Evolutionary conservation across 2,797 vertebrate genomes (phyloP), one percentile per base, ranked within the genome.

Genomic region (Austrolebias charrua): DNA sequence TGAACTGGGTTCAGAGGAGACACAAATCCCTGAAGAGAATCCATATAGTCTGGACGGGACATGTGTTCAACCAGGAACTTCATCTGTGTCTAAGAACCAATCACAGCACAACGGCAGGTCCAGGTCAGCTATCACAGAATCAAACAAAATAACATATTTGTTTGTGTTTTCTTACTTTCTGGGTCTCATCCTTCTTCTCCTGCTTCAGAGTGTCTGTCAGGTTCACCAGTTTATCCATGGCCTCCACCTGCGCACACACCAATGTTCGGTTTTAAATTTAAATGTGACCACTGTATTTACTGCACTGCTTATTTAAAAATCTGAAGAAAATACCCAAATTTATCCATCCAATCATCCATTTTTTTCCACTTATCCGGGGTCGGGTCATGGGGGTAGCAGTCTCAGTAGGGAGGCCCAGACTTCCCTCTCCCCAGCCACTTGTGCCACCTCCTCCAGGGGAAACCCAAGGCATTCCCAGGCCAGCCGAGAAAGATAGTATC

Each of bases 141-240:
- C 2, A 45, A 18, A 53, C 28, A 8, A n/a, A 14, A 31, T 33
- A 29, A 6, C 2, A n/a, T 33, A n/a, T 5, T 6, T 1, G 19
- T 5, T 20, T 44, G 31, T 49, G 38, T 55, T 49, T 50, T 68
- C 47, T 0, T 82, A 90, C 91, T 73, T 92, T 92, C 71, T 92
- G 91, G 0, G 92, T 93, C 75, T 94, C 93, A 0, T 94, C 93
- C 44, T 93, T 93, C 79, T 93, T 94, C 80, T 94, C 93, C 51
- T 93, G 93, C 69, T 93, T 93, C 51, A 93, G 83, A 0, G 90
- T 93, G 83, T 94, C 93, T 0, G 93, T 94, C 45, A 94, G 88
- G 64, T 94, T 94, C 66, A 93, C 91, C 78, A 94, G 85, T 67
- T 94, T 94, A 60, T 94, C 93, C 93, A 94, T 94, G 33, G 93